These are phyloP conservation scores for Cassiopea andromeda DNA, from an alignment of 30 jellyfish, hydroid and myxozoan species.

Conservation along the genomic window DNA sequence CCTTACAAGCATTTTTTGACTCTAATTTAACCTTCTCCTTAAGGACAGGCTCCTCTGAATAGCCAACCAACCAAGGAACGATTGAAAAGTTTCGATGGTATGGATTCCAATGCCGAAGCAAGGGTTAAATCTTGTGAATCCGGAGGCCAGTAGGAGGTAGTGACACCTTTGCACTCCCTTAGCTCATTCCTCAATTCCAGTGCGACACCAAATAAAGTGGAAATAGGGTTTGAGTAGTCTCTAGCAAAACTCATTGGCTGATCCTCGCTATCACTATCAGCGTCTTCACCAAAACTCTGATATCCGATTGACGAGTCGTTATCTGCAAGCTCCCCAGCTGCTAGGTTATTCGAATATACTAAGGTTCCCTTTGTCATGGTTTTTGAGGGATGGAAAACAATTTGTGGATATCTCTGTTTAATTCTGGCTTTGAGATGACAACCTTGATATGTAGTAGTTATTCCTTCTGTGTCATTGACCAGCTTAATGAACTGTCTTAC, in stretches of 20 bases:
- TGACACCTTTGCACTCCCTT: conserved; percentile 26
- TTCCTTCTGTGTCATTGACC: conserved; percentile 19
- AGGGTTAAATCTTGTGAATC: conserved; percentile 27
- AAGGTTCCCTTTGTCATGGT: neutral
- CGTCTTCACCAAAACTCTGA: no score
- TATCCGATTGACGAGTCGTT: no score
- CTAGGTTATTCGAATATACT: no score
- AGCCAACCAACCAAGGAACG: neutral
- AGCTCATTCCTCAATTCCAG: no score
- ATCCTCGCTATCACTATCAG: no score
- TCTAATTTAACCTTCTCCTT: neutral
- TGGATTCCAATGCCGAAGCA: conserved; percentile 35
- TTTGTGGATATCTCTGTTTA: conserved; percentile 18
- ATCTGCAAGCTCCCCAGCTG: no score
- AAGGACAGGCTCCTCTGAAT: conserved; percentile 32
- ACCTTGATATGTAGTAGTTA: conserved; percentile 4
- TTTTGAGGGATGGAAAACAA: conserved; percentile 23
- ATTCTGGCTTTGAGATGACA: conserved; percentile 33
- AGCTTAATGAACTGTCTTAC: neutral
- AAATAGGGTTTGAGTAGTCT: no score
- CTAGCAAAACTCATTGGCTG: no score
- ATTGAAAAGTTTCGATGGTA: conserved; percentile 43
- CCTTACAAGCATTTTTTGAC: conserved; percentile 1
- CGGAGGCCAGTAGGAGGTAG: conserved; percentile 56
- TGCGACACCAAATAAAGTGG: no score